These are phyloP conservation scores for Drosophila percnosoma DNA, from an alignment of 2,888 invertebrate genomes.

Conservation along the genomic window DNA sequence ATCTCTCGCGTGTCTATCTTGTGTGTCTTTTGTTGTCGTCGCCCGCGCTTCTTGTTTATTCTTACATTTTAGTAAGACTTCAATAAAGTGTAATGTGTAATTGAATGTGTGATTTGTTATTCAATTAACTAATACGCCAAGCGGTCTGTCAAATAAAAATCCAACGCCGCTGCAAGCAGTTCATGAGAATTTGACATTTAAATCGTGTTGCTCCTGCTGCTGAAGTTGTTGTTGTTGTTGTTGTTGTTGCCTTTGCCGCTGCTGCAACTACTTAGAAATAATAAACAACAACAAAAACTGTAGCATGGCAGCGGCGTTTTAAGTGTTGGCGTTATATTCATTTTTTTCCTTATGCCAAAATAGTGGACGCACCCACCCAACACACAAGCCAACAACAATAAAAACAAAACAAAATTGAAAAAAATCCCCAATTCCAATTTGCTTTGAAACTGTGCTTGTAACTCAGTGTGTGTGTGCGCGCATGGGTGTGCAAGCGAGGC, in stretches of 20 bases:
- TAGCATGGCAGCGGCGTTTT: conserved; percentile 33
- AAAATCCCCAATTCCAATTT: conserved; percentile 51
- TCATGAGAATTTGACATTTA: conserved; percentile 79
- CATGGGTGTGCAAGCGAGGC: conserved; percentile 22
- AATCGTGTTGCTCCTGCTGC: conserved; percentile 30
- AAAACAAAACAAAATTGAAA: conserved; percentile 14
- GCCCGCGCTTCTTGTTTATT: conserved; percentile 21
- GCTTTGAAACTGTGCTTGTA: conserved; percentile 38
- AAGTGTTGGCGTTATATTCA: conserved; percentile 19
- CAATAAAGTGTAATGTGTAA: conserved; percentile 31
- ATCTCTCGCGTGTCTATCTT: background rate
- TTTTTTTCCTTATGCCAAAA: conserved; percentile 42
- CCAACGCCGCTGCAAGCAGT: conserved; percentile 40
- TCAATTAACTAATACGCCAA: conserved; percentile 17
- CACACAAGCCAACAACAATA: conserved; percentile 35
- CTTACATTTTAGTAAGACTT: conserved; percentile 35
- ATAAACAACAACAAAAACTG: conserved; percentile 29
- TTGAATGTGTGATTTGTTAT: conserved; percentile 38
- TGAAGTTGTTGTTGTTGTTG: conserved; percentile 18
- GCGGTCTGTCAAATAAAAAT: conserved; percentile 15
- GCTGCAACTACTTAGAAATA: conserved; percentile 29
- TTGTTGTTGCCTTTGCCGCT: conserved; percentile 22
- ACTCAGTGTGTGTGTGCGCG: conserved; percentile 14
- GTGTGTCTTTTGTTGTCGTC: conserved; percentile 8
- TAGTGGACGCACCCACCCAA: conserved; percentile 74